phyloP scores from a whole-genome alignment of 2,888 invertebrate species.

The Rotaria magnacalcarata region DNA sequence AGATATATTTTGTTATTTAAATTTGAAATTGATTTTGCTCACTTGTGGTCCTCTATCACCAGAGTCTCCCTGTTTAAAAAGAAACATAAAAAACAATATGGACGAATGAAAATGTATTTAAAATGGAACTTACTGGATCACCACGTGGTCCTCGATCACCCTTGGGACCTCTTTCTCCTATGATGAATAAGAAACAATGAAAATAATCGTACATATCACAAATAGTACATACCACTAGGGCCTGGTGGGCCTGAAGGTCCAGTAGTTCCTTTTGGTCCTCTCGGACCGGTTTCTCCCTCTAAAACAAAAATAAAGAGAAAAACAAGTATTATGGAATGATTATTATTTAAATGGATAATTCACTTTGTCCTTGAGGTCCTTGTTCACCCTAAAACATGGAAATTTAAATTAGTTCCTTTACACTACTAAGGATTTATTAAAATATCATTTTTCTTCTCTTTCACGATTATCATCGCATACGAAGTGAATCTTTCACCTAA shows the following conservation, averaged over 20 bases:
- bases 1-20: not conserved
- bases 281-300: not conserved
- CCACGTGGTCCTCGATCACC: slow-evolving; percentile 5
- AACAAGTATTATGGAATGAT: not conserved
- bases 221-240: not conserved
- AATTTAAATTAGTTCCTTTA: too few species aligned
- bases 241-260: not conserved
- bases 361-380: not conserved
- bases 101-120: not conserved
- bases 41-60: slow-evolving; percentile 6
- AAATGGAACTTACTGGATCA: not conserved
- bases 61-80: not conserved
- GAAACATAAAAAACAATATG: not conserved
- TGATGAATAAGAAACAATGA: not conserved
- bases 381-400: not conserved
- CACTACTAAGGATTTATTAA: too few species aligned
- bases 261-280: not conserved
- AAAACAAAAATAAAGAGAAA: not conserved
- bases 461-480: too few species aligned
- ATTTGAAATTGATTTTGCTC: not conserved
- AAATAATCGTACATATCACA: not conserved
- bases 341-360: not conserved
- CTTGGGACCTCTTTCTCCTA: not conserved
- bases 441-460: too few species aligned
- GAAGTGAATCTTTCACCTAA: too few species aligned